These are phyloP conservation scores for Platysternon megacephalum DNA, from an alignment of 2,113 vertebrate genomes.

Conservation along the genomic window DNA sequence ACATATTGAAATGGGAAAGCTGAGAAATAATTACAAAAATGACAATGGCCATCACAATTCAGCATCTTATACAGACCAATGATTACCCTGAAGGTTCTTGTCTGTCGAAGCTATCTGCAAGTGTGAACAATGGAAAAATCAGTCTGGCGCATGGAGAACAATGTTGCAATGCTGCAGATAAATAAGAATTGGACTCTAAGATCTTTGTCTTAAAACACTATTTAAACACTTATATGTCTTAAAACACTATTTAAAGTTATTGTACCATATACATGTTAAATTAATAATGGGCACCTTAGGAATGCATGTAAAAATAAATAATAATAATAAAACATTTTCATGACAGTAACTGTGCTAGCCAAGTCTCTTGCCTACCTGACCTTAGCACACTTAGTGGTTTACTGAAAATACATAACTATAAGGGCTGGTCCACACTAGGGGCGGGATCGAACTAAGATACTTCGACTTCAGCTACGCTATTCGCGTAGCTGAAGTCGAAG, in stretches of 20 bases:
- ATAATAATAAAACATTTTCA: background rate
- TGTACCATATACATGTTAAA: background rate
- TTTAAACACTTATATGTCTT: background rate
- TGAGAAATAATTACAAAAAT: constrained; percentile 56
- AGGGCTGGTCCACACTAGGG: too few species aligned
- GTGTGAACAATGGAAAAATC: fast-evolving
- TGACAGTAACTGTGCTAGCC: fast-evolving
- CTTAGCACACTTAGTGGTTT: background rate
- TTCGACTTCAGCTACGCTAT: too few species aligned
- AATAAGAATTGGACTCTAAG: background rate
- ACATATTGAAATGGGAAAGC: constrained; percentile 50
- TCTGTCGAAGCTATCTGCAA: background rate
- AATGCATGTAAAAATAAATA: background rate
- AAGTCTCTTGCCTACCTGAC: background rate
- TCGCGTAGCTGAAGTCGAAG: too few species aligned
- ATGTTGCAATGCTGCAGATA: fast-evolving
- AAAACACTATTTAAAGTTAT: background rate
- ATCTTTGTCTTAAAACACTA: background rate
- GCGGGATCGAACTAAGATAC: too few species aligned
- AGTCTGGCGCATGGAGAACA: background rate
- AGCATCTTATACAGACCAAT: background rate
- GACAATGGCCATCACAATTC: constrained; percentile 3
- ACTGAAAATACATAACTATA: background rate
- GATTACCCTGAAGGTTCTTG: background rate
- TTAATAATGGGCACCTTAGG: background rate